Evolutionary conservation across 1,140 invertebrate genomes (phyloP).

Genomic region (Apis cerana): DNA sequence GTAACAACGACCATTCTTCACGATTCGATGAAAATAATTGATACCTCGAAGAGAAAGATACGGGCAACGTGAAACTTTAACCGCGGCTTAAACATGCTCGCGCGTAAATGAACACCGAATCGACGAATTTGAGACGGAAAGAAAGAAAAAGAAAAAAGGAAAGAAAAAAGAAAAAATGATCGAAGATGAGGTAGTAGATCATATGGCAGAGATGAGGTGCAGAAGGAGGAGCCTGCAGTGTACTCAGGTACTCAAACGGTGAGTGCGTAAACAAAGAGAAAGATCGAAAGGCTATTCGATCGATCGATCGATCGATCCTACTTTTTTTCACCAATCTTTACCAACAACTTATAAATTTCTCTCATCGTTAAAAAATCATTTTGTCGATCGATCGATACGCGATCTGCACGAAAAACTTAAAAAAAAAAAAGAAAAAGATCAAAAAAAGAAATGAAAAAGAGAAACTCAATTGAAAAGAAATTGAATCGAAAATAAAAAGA

Average conservation of each 20-base stretch:
- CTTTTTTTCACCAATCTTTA: no score
- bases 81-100: not conserved
- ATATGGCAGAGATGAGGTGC: conserved; percentile 39
- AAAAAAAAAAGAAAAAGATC: not conserved
- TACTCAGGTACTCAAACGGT: conserved; percentile 40
- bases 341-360: not conserved
- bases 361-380: not conserved
- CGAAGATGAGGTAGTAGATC: conserved; percentile 15
- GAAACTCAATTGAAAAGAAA: not conserved
- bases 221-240: conserved; percentile 55
- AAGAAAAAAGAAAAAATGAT: not conserved
- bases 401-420: conserved; percentile 19
- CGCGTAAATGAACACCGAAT: not conserved
- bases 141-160: conserved; percentile 10
- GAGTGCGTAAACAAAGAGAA: conserved; percentile 31
- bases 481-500: not conserved
- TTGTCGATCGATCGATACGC: conserved; percentile 35
- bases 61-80: not conserved
- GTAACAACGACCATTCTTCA: not conserved
- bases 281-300: not conserved
- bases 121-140: not conserved
- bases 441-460: not conserved
- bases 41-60: not conserved
- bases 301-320: conserved; percentile 9
- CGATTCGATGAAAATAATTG: not conserved